These are phyloP conservation scores for Hydractinia symbiolongicarpus DNA, from an alignment of 30 jellyfish, hydroid and myxozoan species.

Conservation along the genomic window DNA sequence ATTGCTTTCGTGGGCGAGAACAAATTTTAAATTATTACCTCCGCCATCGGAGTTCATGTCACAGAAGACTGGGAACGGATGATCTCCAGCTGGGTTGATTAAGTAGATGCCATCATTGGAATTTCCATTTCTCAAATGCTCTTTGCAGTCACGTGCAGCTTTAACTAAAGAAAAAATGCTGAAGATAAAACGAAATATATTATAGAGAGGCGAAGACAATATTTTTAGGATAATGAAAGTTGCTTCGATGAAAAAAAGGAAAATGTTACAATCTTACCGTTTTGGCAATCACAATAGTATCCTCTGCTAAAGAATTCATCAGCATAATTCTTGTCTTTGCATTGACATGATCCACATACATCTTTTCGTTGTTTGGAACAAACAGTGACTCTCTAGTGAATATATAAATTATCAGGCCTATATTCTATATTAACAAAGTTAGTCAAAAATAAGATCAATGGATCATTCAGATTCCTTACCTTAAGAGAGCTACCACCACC, in stretches of 20 bases:
- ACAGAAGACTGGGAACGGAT: constrained; percentile 1
- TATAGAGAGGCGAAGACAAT: no score
- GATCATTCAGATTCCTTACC: background rate
- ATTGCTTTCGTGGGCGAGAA: no score
- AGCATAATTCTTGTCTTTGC: constrained; percentile 3
- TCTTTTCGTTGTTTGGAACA: background rate
- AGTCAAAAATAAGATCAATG: background rate
- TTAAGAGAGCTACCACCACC: background rate
- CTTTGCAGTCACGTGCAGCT: constrained; percentile 11
- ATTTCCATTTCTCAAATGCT: background rate
- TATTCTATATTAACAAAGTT: background rate
- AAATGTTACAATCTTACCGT: background rate
- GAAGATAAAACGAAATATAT: no score
- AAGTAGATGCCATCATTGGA: background rate
- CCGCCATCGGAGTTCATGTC: constrained; percentile 6
- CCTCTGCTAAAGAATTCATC: background rate
- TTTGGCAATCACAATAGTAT: constrained; percentile 7
- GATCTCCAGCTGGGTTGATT: constrained; percentile 3
- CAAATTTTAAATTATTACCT: background rate
- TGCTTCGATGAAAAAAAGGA: background rate
- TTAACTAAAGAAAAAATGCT: background rate
- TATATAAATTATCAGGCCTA: background rate
- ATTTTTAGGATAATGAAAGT: background rate
- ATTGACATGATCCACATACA: constrained; percentile 3
- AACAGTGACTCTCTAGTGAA: constrained; percentile 5